Evolutionary conservation across 37 sponge, comb jelly and placozoan genomes (phyloP), one percentile per base, ranked within the genome.

Genomic region (Axinella damicornis): DNA sequence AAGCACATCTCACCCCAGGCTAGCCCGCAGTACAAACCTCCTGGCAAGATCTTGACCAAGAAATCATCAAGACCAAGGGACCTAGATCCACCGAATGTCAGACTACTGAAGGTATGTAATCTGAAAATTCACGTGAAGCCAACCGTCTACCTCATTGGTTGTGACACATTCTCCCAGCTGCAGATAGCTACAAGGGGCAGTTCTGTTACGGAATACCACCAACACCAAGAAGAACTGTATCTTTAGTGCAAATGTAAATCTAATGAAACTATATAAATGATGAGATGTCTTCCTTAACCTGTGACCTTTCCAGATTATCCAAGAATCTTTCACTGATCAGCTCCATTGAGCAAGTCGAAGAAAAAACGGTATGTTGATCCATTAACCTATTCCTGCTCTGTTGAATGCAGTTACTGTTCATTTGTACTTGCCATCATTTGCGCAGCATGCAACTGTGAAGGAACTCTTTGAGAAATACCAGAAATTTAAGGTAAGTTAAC

Each of bases 401-500:
- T 59, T 30, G 27, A 62, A 62, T 13, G 18, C 58, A 16, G 18
- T 57, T 19, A n/a, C 63, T 27, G 24, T 27, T 27, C 5, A n/a
- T 28, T 62, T 13, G 11, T 27, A 2, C 2, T 27, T n/a, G n/a
- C n/a, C n/a, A n/a, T n/a, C n/a, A n/a, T n/a, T n/a, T n/a, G n/a
- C n/a, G n/a, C 69, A 90, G 90, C 74, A 84, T 62, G 17, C 64
- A 5, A 35, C 33, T 16, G 84, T 84, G 24, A 70, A 66, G 22
- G 58, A 56, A 19, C 62, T 85, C 1, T 54, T 91, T 28, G 71
- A 80, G 18, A 74, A 61, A 19, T 91, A 91, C 72, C 62, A 57
- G 33, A 85, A 80, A 37, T 91, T 85, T 71, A 91, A 85, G 73
- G 90, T 90, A 64, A 57, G 80, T 41, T 33, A 59, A 28, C 16